Conservation (phyloP, 2,888 invertebrate genomes). For the Chorisops tibialis region DNA sequence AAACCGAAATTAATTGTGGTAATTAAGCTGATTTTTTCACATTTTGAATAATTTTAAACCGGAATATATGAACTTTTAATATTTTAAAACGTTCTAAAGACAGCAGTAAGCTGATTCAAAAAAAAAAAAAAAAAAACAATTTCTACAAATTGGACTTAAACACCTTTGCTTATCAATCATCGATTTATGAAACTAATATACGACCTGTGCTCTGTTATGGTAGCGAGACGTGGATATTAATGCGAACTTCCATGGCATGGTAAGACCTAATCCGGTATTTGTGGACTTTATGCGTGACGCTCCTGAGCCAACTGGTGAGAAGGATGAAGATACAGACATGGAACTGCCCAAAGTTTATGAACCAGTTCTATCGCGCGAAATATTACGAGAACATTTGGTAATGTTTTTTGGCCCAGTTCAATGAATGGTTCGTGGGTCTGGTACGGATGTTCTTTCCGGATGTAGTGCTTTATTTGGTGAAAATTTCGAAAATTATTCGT, state of each 20-base stretch:
- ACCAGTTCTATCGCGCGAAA: constrained; percentile 77
- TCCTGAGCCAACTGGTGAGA: constrained; percentile 96
- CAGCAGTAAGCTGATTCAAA: too few species aligned
- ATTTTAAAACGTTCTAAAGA: too few species aligned
- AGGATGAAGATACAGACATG: constrained; percentile 95
- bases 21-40: too few species aligned
- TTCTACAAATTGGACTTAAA: too few species aligned
- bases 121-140: too few species aligned
- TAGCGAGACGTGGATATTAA: constrained; percentile 73
- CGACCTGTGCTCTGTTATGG: too few species aligned
- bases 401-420: constrained; percentile 92
- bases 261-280: constrained; percentile 76
- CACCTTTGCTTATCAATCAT: too few species aligned
- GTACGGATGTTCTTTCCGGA: constrained; percentile 97
- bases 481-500: constrained; percentile 90
- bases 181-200: too few species aligned
- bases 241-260: constrained; percentile 68
- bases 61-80: too few species aligned
- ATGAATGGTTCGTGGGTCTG: constrained; percentile 90
- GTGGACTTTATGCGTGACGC: constrained; percentile 97
- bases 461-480: constrained; percentile 92
- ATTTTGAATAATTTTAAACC: too few species aligned
- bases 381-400: constrained; percentile 81
- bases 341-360: constrained; percentile 95
- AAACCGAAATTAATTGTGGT: too few species aligned